Evolutionary conservation across 1,140 invertebrate genomes (phyloP), one percentile per base, ranked within the genome.

Genomic region (Eufriesea mexicana): DNA sequence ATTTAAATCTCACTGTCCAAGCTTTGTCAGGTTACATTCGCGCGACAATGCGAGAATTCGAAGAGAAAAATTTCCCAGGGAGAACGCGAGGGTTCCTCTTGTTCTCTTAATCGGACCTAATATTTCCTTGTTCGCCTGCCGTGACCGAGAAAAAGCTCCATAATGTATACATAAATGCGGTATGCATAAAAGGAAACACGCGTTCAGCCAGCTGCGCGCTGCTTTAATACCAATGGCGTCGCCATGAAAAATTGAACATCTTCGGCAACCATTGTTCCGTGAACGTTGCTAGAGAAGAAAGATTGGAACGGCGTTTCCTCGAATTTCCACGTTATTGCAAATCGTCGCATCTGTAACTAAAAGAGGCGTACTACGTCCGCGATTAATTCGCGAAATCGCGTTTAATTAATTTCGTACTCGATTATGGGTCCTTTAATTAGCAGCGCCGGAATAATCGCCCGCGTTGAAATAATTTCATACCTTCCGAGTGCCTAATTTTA

Each of bases 231-330:
- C 74, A 80, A 84, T 79, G 79, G 70, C 59, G 61, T 66, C 82
- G 62, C 64, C 51, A 89, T 90, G 85, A 90, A 90, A 90, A 86
- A 90, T 90, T 90, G 83, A 90, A 87, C 79, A 78, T 84, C 82
- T 87, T 89, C 78, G 84, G 76, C 76, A 62, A 81, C 82, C 77
- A 87, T 84, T 90, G 79, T 90, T 90, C 79, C 47, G 64, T 35
- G 80, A 35, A 67, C 23, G 55, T 23, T 18, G 25, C 9, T 2
- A 45, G 23, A n/a, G 7, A 67, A 76, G 47, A 51, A 54, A 54
- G 68, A 86, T 83, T 85, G 83, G 78, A 57, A 77, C 54, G 67
- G 57, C 42, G 64, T 42, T 20, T 20, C 28, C 25, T 83, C 55
- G 64, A 87, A 86, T 79, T 75, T 82, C 84, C 73, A 86, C 81